Conservation (phyloP, 2,888 invertebrate species). For the Eupithecia vulgata region DNA sequence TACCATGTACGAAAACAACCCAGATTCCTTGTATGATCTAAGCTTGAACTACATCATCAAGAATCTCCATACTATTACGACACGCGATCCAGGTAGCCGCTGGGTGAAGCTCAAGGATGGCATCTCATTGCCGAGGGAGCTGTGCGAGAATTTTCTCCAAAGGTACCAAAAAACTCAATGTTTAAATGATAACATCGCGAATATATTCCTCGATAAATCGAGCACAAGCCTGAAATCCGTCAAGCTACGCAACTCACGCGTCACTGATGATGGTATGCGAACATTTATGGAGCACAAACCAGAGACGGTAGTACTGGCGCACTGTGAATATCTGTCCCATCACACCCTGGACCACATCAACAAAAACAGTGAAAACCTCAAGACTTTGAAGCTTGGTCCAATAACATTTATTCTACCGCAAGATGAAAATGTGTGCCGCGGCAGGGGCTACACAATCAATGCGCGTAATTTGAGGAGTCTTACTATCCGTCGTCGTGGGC, state of each 20-base stretch:
- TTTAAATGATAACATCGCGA: slow-evolving; percentile 87
- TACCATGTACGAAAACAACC: slow-evolving; percentile 68
- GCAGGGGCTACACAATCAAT: slow-evolving; percentile 81
- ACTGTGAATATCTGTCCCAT: slow-evolving; percentile 88
- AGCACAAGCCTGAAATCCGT: slow-evolving; percentile 88
- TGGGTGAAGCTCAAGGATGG: slow-evolving; percentile 83
- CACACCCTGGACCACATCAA: slow-evolving; percentile 87
- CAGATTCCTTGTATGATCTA: slow-evolving; percentile 86
- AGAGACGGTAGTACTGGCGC: slow-evolving; percentile 88
- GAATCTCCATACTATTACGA: slow-evolving; percentile 86
- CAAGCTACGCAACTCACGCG: slow-evolving; percentile 87
- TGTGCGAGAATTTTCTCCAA: slow-evolving; percentile 88
- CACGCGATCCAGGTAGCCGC: slow-evolving; percentile 70
- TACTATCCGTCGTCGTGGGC: slow-evolving; percentile 81
- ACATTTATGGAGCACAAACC: slow-evolving; percentile 89
- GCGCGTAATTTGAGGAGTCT: slow-evolving; percentile 85
- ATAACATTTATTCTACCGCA: slow-evolving; percentile 85
- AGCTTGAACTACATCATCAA: slow-evolving; percentile 86
- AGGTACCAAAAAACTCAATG: slow-evolving; percentile 82
- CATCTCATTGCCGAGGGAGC: slow-evolving; percentile 87
- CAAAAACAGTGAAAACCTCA: slow-evolving; percentile 86
- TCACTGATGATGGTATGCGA: slow-evolving; percentile 88
- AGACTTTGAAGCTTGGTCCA: slow-evolving; percentile 88
- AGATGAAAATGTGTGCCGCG: slow-evolving; percentile 66
- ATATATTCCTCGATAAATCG: slow-evolving; percentile 87